Base-by-base conservation (phyloP, 1,140 invertebrate species). In the Pseudomyrmex sp. region DNA sequence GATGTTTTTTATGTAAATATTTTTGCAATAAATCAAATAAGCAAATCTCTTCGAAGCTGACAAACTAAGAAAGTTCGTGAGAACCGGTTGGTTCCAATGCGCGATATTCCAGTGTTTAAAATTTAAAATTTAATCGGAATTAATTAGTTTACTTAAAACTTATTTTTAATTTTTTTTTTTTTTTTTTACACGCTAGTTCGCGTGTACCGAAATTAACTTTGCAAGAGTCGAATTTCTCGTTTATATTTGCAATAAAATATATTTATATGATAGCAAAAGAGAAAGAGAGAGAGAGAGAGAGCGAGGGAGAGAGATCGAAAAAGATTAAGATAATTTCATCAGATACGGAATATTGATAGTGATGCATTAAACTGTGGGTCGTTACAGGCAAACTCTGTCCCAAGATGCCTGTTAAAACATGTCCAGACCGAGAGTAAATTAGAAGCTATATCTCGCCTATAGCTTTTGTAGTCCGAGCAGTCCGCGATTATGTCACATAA, bases 341-440 rank as follows among this genome's bases (percentile, higher is more conserved):
- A 2, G 46, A 76, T 76, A 35, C 12, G 23, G 35, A 7, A 65
- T 76, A 63, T 20, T n/a, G 2, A 75, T 7, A 12, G 2, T 3
- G 9, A 20, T 76, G 48, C 46, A 65, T 79, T 70, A 56, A 79
- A 69, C 13, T 61, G 20, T 70, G n/a, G 54, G 15, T 44, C 62
- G 68, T 73, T 65, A 23, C 58, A 63, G 46, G 20, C 72, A 85
- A 87, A 52, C 48, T 46, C n/a, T 13, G 20, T 83, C 70, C 56
- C 23, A 46, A 35, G 77, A 72, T 58, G 20, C n/a, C 68, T 69
- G 62, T 88, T 88, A 85, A 35, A 83, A 44, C 48, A 58, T 58
- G 61, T 20, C 52, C 46, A 20, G 54, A 84, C 70, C 68, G 72
- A 90, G 66, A 90, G 66, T 89, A 90, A 89, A 90, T 90, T 90